phyloP scores from a whole-genome alignment of 2,113 vertebrate genomes.

The Anolis sagrei region DNA sequence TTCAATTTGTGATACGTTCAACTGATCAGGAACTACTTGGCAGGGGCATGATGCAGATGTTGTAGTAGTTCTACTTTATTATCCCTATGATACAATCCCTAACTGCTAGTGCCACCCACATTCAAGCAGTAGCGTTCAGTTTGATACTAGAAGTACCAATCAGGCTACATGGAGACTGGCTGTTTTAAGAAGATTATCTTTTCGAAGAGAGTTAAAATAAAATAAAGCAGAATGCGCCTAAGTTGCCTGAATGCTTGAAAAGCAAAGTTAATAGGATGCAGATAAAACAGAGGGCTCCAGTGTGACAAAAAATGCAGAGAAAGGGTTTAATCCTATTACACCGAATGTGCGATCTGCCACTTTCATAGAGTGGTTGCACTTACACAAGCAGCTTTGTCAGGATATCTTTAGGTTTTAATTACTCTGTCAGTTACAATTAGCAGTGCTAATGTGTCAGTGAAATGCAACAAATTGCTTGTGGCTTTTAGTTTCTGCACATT shows the following conservation, averaged over 20 bases:
- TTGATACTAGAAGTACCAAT: background rate
- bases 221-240: conserved; percentile 45
- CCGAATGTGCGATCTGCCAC: conserved; percentile 35
- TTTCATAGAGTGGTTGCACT: conserved; percentile 23
- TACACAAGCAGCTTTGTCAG: conserved; percentile 43
- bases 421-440: conserved; percentile 66
- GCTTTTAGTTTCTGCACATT: conserved; percentile 55
- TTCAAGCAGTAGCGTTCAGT: background rate
- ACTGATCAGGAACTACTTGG: background rate
- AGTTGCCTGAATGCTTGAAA: conserved; percentile 50
- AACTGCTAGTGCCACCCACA: background rate
- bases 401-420: conserved; percentile 59
- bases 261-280: conserved; percentile 51
- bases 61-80: no score
- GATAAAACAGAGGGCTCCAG: conserved; percentile 52
- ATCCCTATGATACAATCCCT: background rate
- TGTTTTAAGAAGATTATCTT: background rate
- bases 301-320: conserved; percentile 49
- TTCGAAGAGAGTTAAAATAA: conserved; percentile 35
- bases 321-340: conserved; percentile 54
- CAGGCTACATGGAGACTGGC: background rate
- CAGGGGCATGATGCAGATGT: background rate
- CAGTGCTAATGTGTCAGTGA: conserved; percentile 50
- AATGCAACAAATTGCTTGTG: conserved; percentile 44
- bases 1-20: background rate